A percentile compares a stretch with the other conserved stretches of the same genome.
Evolutionary conservation across 2,113 vertebrate species (phyloP).

Genomic region (Emydocephalus ijimae): DNA sequence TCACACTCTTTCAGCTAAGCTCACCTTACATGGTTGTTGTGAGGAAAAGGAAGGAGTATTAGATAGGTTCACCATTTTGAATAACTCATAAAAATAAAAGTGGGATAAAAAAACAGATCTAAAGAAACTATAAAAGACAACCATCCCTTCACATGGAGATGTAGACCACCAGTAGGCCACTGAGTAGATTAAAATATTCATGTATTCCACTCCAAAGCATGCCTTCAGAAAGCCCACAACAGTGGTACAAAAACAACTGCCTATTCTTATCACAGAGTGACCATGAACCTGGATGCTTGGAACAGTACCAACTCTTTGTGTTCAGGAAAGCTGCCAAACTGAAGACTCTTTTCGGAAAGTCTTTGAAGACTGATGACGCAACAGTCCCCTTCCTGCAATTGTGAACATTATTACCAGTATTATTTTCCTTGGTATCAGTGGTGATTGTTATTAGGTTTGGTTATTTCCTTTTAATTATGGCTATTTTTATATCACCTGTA

Average conservation of each 20-base stretch:
- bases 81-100: neutral
- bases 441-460: neutral
- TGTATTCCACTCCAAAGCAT: neutral
- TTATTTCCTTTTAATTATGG: neutral
- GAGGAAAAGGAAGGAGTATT: neutral
- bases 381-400: neutral
- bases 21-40: neutral
- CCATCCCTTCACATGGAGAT: neutral
- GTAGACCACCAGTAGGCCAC: neutral
- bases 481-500: neutral
- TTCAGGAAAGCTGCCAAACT: neutral
- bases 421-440: neutral
- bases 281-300: too few relatives aligned
- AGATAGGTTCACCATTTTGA: neutral
- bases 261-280: neutral
- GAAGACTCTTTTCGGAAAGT: neutral
- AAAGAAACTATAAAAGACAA: neutral
- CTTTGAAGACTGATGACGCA: neutral
- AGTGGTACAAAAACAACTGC: neutral
- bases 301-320: neutral
- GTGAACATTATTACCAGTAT: neutral
- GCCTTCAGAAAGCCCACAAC: neutral
- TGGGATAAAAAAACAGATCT: neutral
- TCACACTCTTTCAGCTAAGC: neutral
- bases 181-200: neutral